Percentiles rank a stretch among this genome's conserved stretches.
phyloP scores from a whole-genome alignment of 2,113 vertebrate genomes.

The Lipophrys pholis region DNA sequence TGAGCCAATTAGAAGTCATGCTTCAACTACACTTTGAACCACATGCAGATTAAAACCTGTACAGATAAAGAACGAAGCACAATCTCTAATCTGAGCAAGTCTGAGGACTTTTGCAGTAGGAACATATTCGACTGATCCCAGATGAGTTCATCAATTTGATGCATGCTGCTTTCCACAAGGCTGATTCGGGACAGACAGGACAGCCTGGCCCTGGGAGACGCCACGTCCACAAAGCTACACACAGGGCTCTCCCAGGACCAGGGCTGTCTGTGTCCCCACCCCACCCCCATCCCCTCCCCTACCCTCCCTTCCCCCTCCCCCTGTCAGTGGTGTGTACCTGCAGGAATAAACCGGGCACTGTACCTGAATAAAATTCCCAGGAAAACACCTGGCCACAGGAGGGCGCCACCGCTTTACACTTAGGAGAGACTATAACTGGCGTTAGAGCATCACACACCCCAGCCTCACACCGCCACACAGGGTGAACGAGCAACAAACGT shows the following conservation, averaged over 20 bases:
- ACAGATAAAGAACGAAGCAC: neutral
- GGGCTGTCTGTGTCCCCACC: constrained; percentile 45
- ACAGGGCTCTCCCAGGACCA: constrained; percentile 61
- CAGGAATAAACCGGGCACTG: constrained; percentile 78
- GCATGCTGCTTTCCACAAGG: constrained; percentile 66
- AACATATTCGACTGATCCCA: constrained; percentile 23
- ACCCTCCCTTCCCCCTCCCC: constrained; percentile 1
- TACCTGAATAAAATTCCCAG: constrained; percentile 89
- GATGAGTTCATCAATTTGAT: constrained; percentile 11
- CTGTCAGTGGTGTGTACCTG: constrained; percentile 71
- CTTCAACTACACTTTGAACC: constrained; percentile 27
- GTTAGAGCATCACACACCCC: constrained; percentile 86
- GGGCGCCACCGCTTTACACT: constrained; percentile 87
- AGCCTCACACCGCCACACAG: constrained; percentile 76
- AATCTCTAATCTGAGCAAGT: neutral
- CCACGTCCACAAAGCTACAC: constrained; percentile 6
- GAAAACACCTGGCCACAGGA: constrained; percentile 89
- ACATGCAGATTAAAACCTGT: constrained; percentile 51
- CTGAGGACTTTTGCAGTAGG: neutral
- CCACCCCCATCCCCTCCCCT: too few relatives aligned
- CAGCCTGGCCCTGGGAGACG: constrained; percentile 69
- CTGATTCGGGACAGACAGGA: constrained; percentile 63
- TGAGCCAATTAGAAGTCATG: constrained; percentile 32
- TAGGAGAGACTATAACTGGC: constrained; percentile 87
- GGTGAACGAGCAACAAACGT: constrained; percentile 80